phyloP scores from a whole-genome alignment of 2,888 invertebrate genomes.

The Orthosia gracilis region DNA sequence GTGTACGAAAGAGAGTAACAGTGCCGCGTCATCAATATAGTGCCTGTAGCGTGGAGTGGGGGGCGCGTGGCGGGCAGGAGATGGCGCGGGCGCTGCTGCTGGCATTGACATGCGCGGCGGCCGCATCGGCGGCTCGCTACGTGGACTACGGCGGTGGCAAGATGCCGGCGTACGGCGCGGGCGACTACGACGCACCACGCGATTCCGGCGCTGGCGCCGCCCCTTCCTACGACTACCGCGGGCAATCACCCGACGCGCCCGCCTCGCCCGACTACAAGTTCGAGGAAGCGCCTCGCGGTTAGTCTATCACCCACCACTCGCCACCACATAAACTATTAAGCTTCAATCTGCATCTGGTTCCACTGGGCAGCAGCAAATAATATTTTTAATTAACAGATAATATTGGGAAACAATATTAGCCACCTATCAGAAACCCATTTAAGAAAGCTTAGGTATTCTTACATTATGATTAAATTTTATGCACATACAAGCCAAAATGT shows the following conservation, averaged over 20 bases:
- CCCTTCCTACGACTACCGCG: conserved; percentile 77
- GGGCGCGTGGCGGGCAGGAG: conserved; percentile 23
- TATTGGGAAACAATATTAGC: background rate
- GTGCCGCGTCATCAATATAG: conserved; percentile 55
- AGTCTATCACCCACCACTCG: background rate
- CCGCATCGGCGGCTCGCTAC: conserved; percentile 72
- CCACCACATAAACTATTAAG: background rate
- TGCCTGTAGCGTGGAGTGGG: conserved; percentile 16
- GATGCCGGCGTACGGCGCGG: conserved; percentile 81
- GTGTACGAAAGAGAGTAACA: conserved; percentile 57
- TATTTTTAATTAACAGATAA: too few relatives aligned
- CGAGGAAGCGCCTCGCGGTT: conserved; percentile 76
- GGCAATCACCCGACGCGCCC: conserved; percentile 77
- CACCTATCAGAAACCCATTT: background rate
- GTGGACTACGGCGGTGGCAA: conserved; percentile 79
- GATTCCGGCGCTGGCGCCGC: conserved; percentile 62
- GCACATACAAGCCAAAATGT: too few relatives aligned
- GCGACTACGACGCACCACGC: conserved; percentile 73
- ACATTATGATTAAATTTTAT: background rate
- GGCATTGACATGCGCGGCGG: conserved; percentile 70
- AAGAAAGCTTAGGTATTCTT: too few relatives aligned
- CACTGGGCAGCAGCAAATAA: background rate
- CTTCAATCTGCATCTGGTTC: background rate
- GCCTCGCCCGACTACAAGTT: conserved; percentile 83
- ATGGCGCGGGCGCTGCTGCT: conserved; percentile 64